These are phyloP conservation scores for Archilochus colubris DNA, from an alignment of 2,113 vertebrate genomes.

Conservation along the genomic window DNA sequence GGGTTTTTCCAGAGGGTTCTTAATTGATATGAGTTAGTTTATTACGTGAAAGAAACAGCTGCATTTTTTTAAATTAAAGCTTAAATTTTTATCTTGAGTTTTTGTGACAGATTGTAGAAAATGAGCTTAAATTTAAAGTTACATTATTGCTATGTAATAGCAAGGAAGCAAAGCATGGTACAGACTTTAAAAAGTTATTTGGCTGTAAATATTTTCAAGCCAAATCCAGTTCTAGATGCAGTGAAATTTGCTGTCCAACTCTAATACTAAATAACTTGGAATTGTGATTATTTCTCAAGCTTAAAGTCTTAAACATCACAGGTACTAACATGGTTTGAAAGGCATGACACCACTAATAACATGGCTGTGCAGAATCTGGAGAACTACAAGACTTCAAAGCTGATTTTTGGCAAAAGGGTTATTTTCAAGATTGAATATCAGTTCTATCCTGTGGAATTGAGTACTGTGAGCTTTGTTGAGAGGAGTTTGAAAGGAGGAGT, in stretches of 20 bases:
- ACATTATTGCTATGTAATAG: neutral
- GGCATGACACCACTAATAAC: neutral
- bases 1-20: neutral
- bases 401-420: neutral
- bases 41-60: neutral
- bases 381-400: neutral
- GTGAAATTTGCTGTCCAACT: neutral
- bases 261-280: neutral
- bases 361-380: neutral
- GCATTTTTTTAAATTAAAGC: neutral
- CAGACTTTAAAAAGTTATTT: neutral
- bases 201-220: neutral
- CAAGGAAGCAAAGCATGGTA: neutral
- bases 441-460: neutral
- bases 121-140: neutral
- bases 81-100: neutral
- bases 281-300: neutral
- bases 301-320: accelerated
- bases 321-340: neutral
- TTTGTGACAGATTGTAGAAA: neutral
- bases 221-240: neutral
- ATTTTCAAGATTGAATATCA: neutral
- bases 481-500: neutral
- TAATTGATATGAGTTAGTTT: neutral
- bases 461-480: neutral